Base-by-base conservation (phyloP, 2,797 vertebrate genomes). In the Emys orbicularis region DNA sequence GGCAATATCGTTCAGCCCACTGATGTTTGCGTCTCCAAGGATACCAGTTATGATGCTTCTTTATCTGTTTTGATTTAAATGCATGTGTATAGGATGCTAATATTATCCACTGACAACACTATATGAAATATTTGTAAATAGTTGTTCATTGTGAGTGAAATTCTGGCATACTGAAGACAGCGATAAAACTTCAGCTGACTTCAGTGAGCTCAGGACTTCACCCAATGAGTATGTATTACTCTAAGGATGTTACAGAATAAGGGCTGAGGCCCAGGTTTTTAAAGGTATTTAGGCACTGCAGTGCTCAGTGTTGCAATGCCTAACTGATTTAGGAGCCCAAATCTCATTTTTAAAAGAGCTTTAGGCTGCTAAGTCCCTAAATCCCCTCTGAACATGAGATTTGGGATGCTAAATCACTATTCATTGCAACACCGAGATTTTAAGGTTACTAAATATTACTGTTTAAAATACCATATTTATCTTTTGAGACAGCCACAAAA, bases 51-150 rank as follows among this genome's bases (percentile, higher is more conserved):
- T 44, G 25, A 77, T 82, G 79, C 77, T n/a, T 34, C 34, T 90
- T 91, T 87, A 37, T 79, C 54, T 87, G 49, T 83, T 94, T 86
- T 89, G 5, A 82, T 90, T 89, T 90, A 89, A 89, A 72, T 15
- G 21, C 3, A 41, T 27, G 16, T 65, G 50, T 79, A 52, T 8
- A 59, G 31, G 50, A 52, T 57, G 81, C 53, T 54, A 82, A 57
- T 79, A 68, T 44, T 87, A 90, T 34, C 34, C 65, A 84, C 2
- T 54, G 53, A 77, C 23, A 93, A 37, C 31, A 18, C 2, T 79
- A 4, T 25, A 65, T 87, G 11, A 91, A 91, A 61, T 74, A 6
- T 92, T 92, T 95, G 25, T 25, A 65, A 65, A 65, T 19, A 34
- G 31, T 86, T 86, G 52, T 90, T 82, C 90, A 84, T 92, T 83